Base-by-base conservation (phyloP, 2,888 invertebrate genomes). In the Xylocampa areola region DNA sequence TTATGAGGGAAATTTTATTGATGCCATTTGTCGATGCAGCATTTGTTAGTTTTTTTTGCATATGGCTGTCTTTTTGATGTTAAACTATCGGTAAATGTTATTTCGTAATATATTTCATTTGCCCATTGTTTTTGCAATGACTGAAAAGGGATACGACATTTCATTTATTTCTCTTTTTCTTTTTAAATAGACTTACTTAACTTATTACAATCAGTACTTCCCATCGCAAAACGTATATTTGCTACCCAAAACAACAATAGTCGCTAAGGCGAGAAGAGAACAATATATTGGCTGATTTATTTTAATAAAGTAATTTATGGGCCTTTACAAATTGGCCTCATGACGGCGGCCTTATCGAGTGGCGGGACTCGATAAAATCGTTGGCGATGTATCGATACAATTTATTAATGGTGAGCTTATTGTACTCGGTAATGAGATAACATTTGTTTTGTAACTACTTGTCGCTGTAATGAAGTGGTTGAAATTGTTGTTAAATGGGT, bases 231-330 rank as follows among this genome's bases (percentile, higher is more conserved):
- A 47, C 60, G 66, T 73, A 77, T 77, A 73, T 64, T 62, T 49
- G 52, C 60, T 59, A 71, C 51, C 68, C 80, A 80, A 86, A 88
- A 87, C 84, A 89, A 89, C 85, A 88, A 87, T 84, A 84, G 82
- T 80, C 76, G 81, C 86, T 77, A 85, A 90, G 87, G 91, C 86
- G 90, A 86, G 90, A 91, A 89, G 86, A 89, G 89, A 92, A 92
- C 91, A 92, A 92, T 92, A 92, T 91, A 90, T 81, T 76, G 75
- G 76, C 84, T 92, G 92, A 92, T 92, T 92, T 92, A 92, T 92
- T 90, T 90, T 91, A 91, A 92, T 92, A 91, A 91, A 90, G 83
- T 91, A 90, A 92, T 92, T 92, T 92, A 93, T 92, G 89, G 84
- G 81, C 85, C 77, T 82, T 85, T 85, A 91, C 92, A 92, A 91